Evolutionary conservation across 2,797 vertebrate genomes (phyloP), one percentile per base, ranked within the genome.

Genomic region (Aselliscus stoliczkanus): DNA sequence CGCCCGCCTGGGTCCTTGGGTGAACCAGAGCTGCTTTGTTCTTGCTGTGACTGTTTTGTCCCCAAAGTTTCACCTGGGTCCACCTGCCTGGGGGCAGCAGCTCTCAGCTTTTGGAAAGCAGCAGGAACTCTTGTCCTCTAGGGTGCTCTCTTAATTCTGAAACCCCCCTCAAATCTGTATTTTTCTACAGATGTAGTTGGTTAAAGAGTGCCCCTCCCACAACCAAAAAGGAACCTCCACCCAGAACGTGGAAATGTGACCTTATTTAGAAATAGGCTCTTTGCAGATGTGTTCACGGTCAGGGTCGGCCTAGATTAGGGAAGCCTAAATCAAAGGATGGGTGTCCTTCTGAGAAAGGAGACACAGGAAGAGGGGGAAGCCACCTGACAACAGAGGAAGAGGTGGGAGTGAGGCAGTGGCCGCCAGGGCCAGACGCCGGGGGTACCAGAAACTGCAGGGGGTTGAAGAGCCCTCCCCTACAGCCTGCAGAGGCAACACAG

Each of bases 111-210:
- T 44, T 39, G 23, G 5, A 20, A 58, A 23, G 27, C 34, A 23
- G 11, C 0, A 29, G 6, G 9, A 50, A 17, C 7, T 5, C 4
- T 4, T 20, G 17, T n/a, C 56, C 27, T 39, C 27, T 25, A 13
- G 34, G 13, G 14, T 4, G 18, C 0, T 3, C 13, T 12, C 1
- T 0, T 17, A 8, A 14, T 34, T 20, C 54, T 18, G 29, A 44
- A 31, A 29, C 25, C 60, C 10, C n/a, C 67, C n/a, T 18, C 7
- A 87, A 4, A 4, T 17, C 62, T 27, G 6, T 7, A 1, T n/a
- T 21, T 21, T 64, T 15, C 37, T 52, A 13, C 21, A 6, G 4
- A 4, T 17, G 13, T 37, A 25, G 44, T 8, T 79, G 73, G 47
- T 44, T 54, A 20, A 62, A 39, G 2, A 25, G 64, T 23, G 31